A percentile compares a stretch with the other conserved stretches of the same genome.
These are phyloP conservation scores for Atta colombica DNA, from an alignment of 1,140 invertebrate genomes.

Conservation along the genomic window DNA sequence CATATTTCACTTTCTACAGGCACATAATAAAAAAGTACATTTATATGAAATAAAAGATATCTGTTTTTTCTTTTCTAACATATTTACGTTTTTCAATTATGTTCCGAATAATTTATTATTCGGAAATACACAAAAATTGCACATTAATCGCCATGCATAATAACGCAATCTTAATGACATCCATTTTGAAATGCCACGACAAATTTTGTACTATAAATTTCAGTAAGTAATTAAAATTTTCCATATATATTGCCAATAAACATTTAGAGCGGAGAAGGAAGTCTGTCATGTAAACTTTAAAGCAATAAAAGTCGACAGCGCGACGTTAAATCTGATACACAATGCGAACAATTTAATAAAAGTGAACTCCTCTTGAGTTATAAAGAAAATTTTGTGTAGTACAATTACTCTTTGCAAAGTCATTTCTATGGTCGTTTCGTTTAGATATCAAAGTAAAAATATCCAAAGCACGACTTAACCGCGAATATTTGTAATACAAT, in stretches of 20 bases:
- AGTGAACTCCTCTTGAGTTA: conserved; percentile 1
- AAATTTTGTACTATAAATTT: conserved; percentile 11
- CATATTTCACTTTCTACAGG: not conserved
- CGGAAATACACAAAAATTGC: not conserved
- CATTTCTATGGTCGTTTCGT: not conserved
- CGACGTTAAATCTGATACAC: conserved; percentile 25
- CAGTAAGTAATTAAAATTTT: conserved; percentile 30
- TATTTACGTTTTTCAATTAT: not conserved
- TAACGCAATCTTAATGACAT: not conserved
- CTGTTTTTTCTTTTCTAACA: not conserved
- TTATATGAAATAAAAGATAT: not conserved
- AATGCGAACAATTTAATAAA: conserved; percentile 48
- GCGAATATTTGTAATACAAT: conserved; percentile 43
- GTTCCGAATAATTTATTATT: not conserved
- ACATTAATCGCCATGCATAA: not conserved
- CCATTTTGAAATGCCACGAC: not conserved
- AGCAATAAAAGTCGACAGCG: conserved; percentile 13
- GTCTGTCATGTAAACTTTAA: conserved; percentile 17
- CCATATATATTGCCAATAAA: not conserved
- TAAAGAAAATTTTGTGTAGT: conserved; percentile 19
- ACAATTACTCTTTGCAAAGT: conserved; percentile 42
- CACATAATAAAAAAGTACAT: not conserved
- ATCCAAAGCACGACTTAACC: conserved; percentile 28
- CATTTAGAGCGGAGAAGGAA: not conserved
- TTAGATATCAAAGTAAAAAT: conserved; percentile 51